A percentile compares a stretch with the other conserved stretches of the same genome.
These are phyloP conservation scores for Gila orcuttii DNA, from an alignment of 2,113 vertebrate genomes.

Conservation along the genomic window DNA sequence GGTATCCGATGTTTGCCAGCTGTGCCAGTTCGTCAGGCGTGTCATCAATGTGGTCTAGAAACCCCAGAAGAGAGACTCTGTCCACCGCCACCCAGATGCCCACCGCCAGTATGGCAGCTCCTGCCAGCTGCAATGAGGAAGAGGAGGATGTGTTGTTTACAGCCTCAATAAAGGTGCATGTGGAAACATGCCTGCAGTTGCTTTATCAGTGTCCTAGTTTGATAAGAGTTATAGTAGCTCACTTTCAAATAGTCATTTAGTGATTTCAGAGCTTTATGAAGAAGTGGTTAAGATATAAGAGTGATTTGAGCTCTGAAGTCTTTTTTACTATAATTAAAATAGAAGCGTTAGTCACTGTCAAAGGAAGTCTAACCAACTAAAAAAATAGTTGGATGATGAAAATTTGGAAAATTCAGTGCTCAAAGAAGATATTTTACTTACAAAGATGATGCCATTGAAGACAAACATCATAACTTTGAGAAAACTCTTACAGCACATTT, in stretches of 20 bases:
- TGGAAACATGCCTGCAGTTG: neutral
- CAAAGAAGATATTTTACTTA: slow-evolving; percentile 58
- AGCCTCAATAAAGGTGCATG: neutral
- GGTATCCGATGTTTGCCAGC: slow-evolving; percentile 66
- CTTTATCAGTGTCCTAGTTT: neutral
- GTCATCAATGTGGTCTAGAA: slow-evolving; percentile 52
- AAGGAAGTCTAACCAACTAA: neutral
- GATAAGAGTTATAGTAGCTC: neutral
- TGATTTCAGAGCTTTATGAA: neutral
- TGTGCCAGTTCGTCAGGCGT: slow-evolving; percentile 52
- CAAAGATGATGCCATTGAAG: slow-evolving; percentile 71
- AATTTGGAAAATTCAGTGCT: neutral
- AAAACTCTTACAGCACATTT: slow-evolving; percentile 65
- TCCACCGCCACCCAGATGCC: slow-evolving; percentile 72
- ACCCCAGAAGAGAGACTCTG: slow-evolving; percentile 56
- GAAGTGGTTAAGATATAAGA: neutral
- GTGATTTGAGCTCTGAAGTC: neutral
- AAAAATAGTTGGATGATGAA: neutral
- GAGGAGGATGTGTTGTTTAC: neutral
- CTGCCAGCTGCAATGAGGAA: slow-evolving; percentile 61
- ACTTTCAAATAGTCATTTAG: neutral
- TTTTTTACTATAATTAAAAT: neutral
- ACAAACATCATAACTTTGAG: slow-evolving; percentile 72
- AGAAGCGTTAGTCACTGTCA: neutral
- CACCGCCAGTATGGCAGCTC: slow-evolving; percentile 62